Evolutionary conservation across 1,140 invertebrate species (phyloP).

Genomic region (Heliothis subflexa): DNA sequence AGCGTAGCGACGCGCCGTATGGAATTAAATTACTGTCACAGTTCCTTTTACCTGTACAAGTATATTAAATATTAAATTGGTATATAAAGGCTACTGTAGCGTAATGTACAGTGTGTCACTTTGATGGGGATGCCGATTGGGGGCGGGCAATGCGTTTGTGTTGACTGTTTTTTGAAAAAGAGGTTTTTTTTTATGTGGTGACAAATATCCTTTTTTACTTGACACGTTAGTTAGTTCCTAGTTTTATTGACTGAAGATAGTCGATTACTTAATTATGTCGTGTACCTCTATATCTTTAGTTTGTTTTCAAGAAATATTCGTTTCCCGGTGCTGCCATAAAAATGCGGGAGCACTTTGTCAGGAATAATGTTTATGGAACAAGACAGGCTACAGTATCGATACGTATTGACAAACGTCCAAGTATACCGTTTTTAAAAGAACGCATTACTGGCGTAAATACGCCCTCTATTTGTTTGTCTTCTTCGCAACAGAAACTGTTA

Average conservation of each 20-base stretch:
- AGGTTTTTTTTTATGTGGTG: too few species aligned
- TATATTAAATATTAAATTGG: conserved; percentile 42
- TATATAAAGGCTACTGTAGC: conserved; percentile 24
- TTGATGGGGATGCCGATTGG: not conserved
- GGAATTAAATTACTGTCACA: conserved; percentile 48
- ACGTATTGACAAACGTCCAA: conserved; percentile 6
- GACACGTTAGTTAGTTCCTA: too few species aligned
- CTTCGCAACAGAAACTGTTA: conserved; percentile 53
- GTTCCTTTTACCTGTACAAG: conserved; percentile 22
- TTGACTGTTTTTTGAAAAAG: too few species aligned
- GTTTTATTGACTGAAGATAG: too few species aligned
- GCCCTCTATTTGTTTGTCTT: conserved; percentile 16
- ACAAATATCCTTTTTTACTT: too few species aligned
- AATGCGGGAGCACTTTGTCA: too few species aligned
- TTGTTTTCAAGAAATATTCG: too few species aligned
- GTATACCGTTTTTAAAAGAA: conserved; percentile 15
- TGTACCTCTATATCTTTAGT: too few species aligned
- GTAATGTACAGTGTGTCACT: not conserved
- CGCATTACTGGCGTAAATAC: conserved; percentile 14
- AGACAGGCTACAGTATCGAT: not conserved
- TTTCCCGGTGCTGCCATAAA: too few species aligned
- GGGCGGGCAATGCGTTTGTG: not conserved
- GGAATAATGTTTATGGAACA: too few species aligned
- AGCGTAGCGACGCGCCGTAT: not conserved
- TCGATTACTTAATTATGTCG: too few species aligned